Evolutionary conservation across 2,888 invertebrate genomes (phyloP).

Genomic region (Caenorhabditis auriculariae): DNA sequence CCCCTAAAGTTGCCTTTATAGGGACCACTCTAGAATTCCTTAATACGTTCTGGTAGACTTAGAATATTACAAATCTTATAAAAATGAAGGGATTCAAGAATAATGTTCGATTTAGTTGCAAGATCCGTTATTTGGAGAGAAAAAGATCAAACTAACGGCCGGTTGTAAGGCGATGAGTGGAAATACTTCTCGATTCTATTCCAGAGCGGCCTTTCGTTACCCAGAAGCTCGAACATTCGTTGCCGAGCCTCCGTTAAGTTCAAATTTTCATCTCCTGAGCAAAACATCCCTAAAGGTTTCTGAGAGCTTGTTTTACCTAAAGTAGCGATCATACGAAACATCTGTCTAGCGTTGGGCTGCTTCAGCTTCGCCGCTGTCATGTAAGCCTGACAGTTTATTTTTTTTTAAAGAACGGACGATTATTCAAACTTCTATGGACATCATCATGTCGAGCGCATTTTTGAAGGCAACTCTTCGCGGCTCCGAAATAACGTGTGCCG

Average conservation of each 20-base stretch:
- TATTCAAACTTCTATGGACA: slow-evolving; percentile 8
- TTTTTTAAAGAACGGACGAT: background rate
- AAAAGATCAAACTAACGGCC: too few species aligned
- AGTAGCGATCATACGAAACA: too few species aligned
- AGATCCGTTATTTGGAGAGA: too few species aligned
- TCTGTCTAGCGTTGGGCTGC: too few species aligned
- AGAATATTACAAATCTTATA: too few species aligned
- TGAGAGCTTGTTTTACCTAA: too few species aligned
- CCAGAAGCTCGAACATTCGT: slow-evolving; percentile 8
- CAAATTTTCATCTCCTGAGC: slow-evolving; percentile 2
- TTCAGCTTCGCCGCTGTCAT: slow-evolving; percentile 5
- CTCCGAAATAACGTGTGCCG: background rate
- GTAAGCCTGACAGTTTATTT: slow-evolving; percentile 7
- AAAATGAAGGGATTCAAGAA: too few species aligned
- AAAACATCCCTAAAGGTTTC: too few species aligned
- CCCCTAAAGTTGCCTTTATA: too few species aligned
- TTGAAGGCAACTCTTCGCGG: background rate
- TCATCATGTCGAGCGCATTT: slow-evolving; percentile 21
- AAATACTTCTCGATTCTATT: slow-evolving; percentile 10
- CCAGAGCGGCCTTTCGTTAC: slow-evolving; percentile 25
- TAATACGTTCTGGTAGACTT: too few species aligned
- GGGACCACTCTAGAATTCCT: too few species aligned
- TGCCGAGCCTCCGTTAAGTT: slow-evolving; percentile 6
- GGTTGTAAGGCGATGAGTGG: slow-evolving; percentile 4
- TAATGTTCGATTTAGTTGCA: too few species aligned